Percentiles rank a stretch among this genome's conserved stretches.
Conservation (phyloP, 2,797 vertebrate species). For the Pangasius mekongensis region DNA sequence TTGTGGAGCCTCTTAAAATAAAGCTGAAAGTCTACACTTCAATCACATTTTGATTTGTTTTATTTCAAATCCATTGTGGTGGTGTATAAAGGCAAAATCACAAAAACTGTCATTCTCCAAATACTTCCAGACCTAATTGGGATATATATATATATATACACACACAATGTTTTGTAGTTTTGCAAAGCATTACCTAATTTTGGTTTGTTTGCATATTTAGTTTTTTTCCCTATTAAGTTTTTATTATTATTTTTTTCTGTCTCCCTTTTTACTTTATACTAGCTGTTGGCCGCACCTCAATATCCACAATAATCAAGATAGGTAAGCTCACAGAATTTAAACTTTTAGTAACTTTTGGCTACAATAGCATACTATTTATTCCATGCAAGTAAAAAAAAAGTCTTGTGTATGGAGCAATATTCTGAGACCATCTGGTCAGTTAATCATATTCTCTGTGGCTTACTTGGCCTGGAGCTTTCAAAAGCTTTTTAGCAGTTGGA, state of each 20-base stretch:
- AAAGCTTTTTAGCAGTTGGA: background rate
- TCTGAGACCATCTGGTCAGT: background rate
- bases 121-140: too few relatives aligned
- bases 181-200: background rate
- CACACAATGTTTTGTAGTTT: background rate
- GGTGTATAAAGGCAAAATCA: too few relatives aligned
- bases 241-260: slow-evolving; percentile 9
- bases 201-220: background rate
- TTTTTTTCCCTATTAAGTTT: background rate
- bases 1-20: too few relatives aligned
- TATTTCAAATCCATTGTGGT: too few relatives aligned
- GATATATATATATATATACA: too few relatives aligned
- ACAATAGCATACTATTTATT: background rate
- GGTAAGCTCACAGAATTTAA: slow-evolving; percentile 66
- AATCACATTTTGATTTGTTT: too few relatives aligned
- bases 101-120: too few relatives aligned
- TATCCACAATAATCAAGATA: slow-evolving; percentile 72
- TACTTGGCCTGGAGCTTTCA: background rate
- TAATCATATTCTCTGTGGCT: background rate
- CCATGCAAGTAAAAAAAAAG: background rate
- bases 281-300: slow-evolving; percentile 69
- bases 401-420: background rate
- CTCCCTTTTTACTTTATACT: slow-evolving; percentile 56
- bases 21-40: too few relatives aligned
- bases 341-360: background rate